A percentile compares a stretch with the other conserved stretches of the same genome.
Conservation (phyloP, 2,888 invertebrate genomes). For the Bellardia bayeri region DNA sequence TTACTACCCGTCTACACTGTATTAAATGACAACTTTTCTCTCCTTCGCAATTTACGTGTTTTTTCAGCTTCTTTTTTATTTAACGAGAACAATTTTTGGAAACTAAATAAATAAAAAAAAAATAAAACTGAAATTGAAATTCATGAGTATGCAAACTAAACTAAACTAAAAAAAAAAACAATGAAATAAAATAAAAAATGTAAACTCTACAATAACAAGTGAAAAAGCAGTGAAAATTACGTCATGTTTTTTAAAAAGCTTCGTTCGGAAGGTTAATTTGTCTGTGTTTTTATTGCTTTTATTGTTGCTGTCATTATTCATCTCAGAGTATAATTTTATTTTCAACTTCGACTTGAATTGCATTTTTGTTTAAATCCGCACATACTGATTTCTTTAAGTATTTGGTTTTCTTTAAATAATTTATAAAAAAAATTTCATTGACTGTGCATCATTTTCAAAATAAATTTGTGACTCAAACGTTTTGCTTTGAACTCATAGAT, state of each 20-base stretch:
- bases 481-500: not conserved
- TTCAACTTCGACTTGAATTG: constrained; percentile 42
- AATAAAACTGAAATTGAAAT: constrained; percentile 57
- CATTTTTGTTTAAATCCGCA: constrained; percentile 48
- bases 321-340: constrained; percentile 43
- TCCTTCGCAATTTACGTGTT: constrained; percentile 25
- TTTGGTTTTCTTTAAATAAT: constrained; percentile 13
- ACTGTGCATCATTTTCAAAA: not conserved
- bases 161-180: constrained; percentile 6
- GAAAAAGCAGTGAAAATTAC: constrained; percentile 67
- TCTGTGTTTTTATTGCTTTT: constrained; percentile 42
- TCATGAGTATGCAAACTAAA: constrained; percentile 59
- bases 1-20: not conserved
- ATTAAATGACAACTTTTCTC: constrained; percentile 56
- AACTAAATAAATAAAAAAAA: constrained; percentile 45
- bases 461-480: not conserved
- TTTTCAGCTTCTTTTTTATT: constrained; percentile 26
- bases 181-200: constrained; percentile 21
- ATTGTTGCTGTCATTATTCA: constrained; percentile 28
- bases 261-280: constrained; percentile 67
- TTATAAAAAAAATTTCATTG: not conserved
- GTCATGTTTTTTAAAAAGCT: constrained; percentile 64
- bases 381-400: constrained; percentile 5
- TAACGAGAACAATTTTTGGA: constrained; percentile 45
- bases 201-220: constrained; percentile 52